A percentile compares a stretch with the other conserved stretches of the same genome.
These are phyloP conservation scores for Perognathus longimembris DNA, from an alignment of 2,113 vertebrate species.

Conservation along the genomic window DNA sequence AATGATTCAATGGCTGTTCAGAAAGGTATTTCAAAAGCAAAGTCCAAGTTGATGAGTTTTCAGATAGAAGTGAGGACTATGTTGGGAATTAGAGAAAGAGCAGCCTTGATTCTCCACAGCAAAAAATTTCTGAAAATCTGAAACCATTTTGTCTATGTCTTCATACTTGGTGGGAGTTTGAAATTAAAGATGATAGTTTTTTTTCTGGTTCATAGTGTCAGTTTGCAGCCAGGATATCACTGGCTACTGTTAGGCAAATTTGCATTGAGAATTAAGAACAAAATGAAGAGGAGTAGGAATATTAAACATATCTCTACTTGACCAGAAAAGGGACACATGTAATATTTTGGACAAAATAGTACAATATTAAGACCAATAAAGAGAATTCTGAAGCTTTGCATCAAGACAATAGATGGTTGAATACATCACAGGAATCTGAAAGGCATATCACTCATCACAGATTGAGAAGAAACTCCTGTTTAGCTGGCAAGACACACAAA, in stretches of 20 bases:
- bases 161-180: neutral
- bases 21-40: neutral
- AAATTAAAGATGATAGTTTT: too few relatives aligned
- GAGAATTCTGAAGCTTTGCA: neutral
- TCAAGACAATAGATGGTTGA: neutral
- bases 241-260: neutral
- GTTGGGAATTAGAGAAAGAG: neutral
- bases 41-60: neutral
- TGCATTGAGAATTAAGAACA: neutral
- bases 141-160: neutral
- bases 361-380: neutral
- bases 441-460: neutral
- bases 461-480: too few relatives aligned
- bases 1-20: too few relatives aligned
- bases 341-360: neutral
- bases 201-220: neutral
- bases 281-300: neutral
- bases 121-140: neutral
- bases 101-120: neutral
- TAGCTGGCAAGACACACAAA: neutral
- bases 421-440: neutral
- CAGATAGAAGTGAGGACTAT: neutral
- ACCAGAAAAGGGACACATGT: neutral
- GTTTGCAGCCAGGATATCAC: neutral
- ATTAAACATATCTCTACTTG: neutral